Percentiles rank a stretch among this genome's conserved stretches.
These are phyloP conservation scores for Scylla paramamosain DNA, from an alignment of 1,140 invertebrate genomes.

Conservation along the genomic window DNA sequence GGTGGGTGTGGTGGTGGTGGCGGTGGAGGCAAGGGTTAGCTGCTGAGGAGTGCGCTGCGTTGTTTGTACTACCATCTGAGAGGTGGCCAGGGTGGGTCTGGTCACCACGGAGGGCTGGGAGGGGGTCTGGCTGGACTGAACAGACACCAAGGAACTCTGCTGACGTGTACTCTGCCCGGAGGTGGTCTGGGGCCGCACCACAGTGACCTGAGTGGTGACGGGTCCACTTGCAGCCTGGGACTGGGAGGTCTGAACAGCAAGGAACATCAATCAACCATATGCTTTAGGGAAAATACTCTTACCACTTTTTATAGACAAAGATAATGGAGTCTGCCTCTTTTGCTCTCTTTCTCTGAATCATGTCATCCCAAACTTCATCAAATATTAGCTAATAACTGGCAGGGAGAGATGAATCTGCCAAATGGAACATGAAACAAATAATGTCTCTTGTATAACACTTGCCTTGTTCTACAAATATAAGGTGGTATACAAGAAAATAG, in stretches of 20 bases:
- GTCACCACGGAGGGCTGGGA: conserved; percentile 58
- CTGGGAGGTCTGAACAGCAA: conserved; percentile 57
- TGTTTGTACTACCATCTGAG: conserved; percentile 72
- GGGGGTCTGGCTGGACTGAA: conserved; percentile 48
- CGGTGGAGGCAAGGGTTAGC: conserved; percentile 44
- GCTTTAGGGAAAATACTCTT: neutral
- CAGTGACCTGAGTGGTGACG: conserved; percentile 68
- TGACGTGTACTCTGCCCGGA: conserved; percentile 50
- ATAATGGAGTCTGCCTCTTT: no score
- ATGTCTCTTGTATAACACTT: no score
- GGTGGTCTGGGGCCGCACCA: conserved; percentile 60
- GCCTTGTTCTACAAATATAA: no score
- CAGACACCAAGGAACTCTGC: conserved; percentile 57
- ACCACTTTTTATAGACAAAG: no score
- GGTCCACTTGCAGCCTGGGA: conserved; percentile 58
- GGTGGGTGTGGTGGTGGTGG: conserved; percentile 60
- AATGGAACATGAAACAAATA: no score
- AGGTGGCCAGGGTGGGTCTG: conserved; percentile 57
- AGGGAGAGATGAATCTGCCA: no score
- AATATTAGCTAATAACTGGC: no score
- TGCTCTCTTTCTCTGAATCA: no score
- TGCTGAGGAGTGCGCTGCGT: conserved; percentile 43
- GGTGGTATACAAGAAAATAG: no score
- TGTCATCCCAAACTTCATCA: no score
- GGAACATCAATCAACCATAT: neutral